A percentile compares a stretch with the other conserved stretches of the same genome.
phyloP scores from a whole-genome alignment of 2,888 invertebrate genomes.

The Ormyrus rosae region DNA sequence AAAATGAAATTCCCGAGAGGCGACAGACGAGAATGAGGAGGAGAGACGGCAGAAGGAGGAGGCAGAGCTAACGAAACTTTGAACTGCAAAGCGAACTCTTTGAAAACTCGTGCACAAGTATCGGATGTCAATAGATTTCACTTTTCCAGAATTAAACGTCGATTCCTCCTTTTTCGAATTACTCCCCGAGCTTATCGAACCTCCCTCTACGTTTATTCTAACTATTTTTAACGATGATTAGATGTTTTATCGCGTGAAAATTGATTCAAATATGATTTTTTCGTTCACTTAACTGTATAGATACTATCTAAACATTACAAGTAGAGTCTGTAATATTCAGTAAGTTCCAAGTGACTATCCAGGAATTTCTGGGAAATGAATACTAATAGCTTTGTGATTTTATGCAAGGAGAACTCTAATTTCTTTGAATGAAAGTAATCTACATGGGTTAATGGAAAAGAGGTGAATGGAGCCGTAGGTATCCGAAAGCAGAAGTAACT shows the following conservation, averaged over 20 bases:
- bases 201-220: background rate
- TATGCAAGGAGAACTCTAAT: background rate
- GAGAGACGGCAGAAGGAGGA: constrained; percentile 6
- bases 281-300: no score
- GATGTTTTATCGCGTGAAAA: background rate
- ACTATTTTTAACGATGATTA: constrained; percentile 6
- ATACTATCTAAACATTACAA: no score
- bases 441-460: background rate
- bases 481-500: background rate
- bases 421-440: background rate
- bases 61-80: constrained; percentile 35
- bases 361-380: no score
- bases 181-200: background rate
- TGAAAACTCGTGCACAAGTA: constrained; percentile 40
- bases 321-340: no score
- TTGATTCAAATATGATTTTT: no score
- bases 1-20: constrained; percentile 50
- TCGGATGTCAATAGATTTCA: constrained; percentile 52
- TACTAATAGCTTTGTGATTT: background rate
- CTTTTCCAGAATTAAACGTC: constrained; percentile 49
- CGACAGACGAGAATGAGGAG: constrained; percentile 22
- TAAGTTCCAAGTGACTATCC: no score
- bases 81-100: constrained; percentile 36
- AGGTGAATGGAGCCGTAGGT: background rate
- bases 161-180: constrained; percentile 38